These are phyloP conservation scores for Aquatica leii DNA, from an alignment of 2,888 invertebrate genomes.

Conservation along the genomic window DNA sequence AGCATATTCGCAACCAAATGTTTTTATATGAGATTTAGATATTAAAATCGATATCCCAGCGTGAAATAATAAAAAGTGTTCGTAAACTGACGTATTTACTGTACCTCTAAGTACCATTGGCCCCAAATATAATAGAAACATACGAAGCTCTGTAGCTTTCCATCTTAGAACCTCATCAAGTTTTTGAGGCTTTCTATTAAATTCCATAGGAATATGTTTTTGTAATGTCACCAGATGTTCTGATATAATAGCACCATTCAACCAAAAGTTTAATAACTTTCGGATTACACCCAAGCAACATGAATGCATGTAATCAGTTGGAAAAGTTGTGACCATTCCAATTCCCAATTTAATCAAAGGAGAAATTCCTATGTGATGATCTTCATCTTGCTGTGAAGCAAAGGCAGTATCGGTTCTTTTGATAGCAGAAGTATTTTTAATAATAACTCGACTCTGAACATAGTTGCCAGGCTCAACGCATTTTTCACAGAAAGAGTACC, in stretches of 20 bases:
- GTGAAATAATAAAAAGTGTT: slow-evolving; percentile 22
- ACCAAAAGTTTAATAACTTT: slow-evolving; percentile 24
- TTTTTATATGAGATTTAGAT: not conserved
- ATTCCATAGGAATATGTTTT: slow-evolving; percentile 19
- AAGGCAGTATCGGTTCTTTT: slow-evolving; percentile 23
- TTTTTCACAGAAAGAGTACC: slow-evolving; percentile 28
- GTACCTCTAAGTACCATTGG: not conserved
- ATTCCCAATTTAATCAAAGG: slow-evolving; percentile 11
- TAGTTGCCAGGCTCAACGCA: slow-evolving; percentile 18
- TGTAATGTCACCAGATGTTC: slow-evolving; percentile 17
- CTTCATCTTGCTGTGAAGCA: slow-evolving; percentile 22
- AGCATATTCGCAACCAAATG: not conserved
- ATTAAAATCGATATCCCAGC: slow-evolving; percentile 17
- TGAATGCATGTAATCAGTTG: slow-evolving; percentile 28
- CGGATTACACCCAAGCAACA: slow-evolving; percentile 29
- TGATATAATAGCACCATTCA: no score
- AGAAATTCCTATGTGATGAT: slow-evolving; percentile 20
- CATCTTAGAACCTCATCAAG: slow-evolving; percentile 2
- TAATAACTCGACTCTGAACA: slow-evolving; percentile 9
- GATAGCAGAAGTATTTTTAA: slow-evolving; percentile 3
- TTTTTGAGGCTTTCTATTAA: slow-evolving; percentile 24
- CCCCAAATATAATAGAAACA: slow-evolving; percentile 16
- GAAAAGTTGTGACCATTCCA: slow-evolving; percentile 15
- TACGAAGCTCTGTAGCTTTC: no score
- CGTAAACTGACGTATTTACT: slow-evolving; percentile 15